Evolutionary conservation across 1,140 invertebrate genomes (phyloP), one percentile per base, ranked within the genome.

Genomic region (Berghia stephanieae): DNA sequence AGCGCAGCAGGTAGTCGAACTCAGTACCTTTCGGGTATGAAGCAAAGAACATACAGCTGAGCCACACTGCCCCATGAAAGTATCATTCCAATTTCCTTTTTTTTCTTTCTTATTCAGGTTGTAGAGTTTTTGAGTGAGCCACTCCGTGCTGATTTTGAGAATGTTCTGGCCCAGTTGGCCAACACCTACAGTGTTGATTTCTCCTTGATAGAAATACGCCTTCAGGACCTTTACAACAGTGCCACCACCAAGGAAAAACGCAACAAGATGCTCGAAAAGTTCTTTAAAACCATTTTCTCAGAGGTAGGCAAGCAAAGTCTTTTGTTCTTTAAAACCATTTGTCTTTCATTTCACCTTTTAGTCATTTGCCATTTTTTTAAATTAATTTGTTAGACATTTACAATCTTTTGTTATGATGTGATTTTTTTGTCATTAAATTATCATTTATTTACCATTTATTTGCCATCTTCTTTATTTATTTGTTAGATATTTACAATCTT

Each of bases 241-340:
- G 98, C 98, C 13, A 96, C 99, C 90, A 99, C 98, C 0, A 95
- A 97, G 84, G 96, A 98, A 85, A 92, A 98, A 63, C 90, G 98
- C 38, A 96, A 99, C 84, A 94, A 95, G 81, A 94, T 97, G 82
- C 88, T 99, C 38, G 98, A 99, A 86, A 96, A 98, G 90, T 99
- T 99, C 91, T 99, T 99, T 90, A 93, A 98, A 81, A 97, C 98
- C 90, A 97, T 98, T 0, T 99, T 99, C 84, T 96, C 97, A 1
- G 91, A 99, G 86, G 90, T 91, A 80, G 80, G 66, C 31, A 40
- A 52, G 57, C 16, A 34, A 67, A 44, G 2, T 42, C 2, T 69
- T 34, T 78, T 16, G 60, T 74, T 27, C 8, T 55, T 46, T n/a
- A 36, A 10, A 70, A 13, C 16, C 13, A 34, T 6, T 34, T 38